Evolutionary conservation across 2,113 vertebrate genomes (phyloP).

Genomic region (Chaetura pelagica): DNA sequence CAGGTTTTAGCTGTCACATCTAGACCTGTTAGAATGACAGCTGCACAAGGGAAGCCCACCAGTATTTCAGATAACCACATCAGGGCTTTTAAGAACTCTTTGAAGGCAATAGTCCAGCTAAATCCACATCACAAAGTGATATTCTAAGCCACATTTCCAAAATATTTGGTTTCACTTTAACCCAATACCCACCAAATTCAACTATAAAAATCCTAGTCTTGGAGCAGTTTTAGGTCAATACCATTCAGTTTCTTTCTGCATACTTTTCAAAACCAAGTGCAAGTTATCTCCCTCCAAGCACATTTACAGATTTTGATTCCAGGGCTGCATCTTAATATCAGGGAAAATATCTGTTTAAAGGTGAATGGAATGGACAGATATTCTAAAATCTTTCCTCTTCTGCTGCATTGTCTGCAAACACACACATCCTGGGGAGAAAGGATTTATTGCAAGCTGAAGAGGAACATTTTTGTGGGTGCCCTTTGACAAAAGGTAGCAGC

Average conservation of each 20-base stretch:
- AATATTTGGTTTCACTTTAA: not conserved
- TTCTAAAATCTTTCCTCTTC: not conserved
- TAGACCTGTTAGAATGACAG: not conserved
- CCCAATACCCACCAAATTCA: not conserved
- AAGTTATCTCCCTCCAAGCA: not conserved
- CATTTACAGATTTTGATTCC: not conserved
- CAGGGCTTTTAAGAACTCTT: not conserved
- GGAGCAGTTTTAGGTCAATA: not conserved
- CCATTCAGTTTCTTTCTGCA: not conserved
- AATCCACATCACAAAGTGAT: not conserved
- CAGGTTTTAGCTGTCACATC: not conserved
- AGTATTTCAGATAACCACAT: not conserved
- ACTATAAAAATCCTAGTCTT: not conserved
- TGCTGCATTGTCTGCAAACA: not conserved
- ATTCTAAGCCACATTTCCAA: not conserved
- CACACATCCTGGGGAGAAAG: not conserved
- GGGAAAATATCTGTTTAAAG: not conserved
- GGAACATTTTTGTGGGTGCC: constrained; percentile 17
- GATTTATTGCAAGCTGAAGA: constrained; percentile 32
- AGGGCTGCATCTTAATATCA: not conserved
- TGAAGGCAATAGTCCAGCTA: not conserved
- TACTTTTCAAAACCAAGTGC: not conserved
- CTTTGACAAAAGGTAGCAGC: constrained; percentile 21
- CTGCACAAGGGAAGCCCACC: not conserved
- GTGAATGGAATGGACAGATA: not conserved